These are phyloP conservation scores for Tringa solitaria DNA, from an alignment of 2,113 vertebrate species.

Conservation along the genomic window DNA sequence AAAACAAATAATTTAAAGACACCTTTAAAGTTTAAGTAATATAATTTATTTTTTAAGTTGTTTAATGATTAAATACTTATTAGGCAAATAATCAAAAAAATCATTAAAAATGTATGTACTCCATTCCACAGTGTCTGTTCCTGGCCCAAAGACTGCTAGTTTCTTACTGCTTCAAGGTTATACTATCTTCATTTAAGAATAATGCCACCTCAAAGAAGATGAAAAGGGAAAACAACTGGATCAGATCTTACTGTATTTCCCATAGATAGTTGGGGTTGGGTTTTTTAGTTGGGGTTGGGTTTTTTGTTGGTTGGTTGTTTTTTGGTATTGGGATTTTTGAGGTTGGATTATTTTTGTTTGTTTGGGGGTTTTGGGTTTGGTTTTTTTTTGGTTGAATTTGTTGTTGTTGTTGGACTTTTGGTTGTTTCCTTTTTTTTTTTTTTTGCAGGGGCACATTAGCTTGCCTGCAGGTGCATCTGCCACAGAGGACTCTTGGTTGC, in stretches of 20 bases:
- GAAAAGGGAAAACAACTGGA: background rate
- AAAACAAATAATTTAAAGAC: background rate
- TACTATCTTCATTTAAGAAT: background rate
- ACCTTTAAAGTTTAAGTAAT: background rate
- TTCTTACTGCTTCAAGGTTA: background rate
- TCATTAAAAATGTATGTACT: background rate
- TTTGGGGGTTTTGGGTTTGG: background rate
- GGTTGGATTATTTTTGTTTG: background rate
- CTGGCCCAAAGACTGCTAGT: background rate
- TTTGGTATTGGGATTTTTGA: background rate
- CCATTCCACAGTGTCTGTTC: background rate
- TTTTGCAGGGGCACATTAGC: background rate
- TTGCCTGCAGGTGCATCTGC: background rate
- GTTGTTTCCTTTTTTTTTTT: too few relatives aligned
- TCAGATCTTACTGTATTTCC: background rate
- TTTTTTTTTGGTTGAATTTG: background rate
- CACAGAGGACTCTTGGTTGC: background rate
- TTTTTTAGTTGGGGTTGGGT: background rate
- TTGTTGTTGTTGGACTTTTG: background rate
- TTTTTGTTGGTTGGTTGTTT: background rate
- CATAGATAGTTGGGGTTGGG: accelerated
- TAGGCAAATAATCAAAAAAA: background rate
- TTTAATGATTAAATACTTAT: background rate
- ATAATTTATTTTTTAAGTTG: background rate
- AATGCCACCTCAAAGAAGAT: background rate